Conservation (phyloP, 2,888 invertebrate species). For the Galeopsomyia nigrocyanea region DNA sequence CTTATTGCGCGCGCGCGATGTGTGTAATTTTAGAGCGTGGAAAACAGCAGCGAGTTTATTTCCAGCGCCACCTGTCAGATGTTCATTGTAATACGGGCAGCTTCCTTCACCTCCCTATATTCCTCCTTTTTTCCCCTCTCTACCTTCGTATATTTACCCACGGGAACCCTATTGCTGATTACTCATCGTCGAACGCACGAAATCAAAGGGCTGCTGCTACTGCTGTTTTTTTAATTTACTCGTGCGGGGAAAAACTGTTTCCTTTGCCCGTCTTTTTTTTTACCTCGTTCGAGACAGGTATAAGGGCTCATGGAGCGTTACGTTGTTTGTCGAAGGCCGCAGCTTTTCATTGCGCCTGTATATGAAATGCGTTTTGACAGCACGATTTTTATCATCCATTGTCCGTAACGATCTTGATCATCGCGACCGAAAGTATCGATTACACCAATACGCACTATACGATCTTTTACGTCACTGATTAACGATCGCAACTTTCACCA, state of each 20-base stretch:
- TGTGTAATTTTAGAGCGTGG: neutral
- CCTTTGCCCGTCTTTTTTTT: slow-evolving; percentile 8
- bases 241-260: slow-evolving; percentile 13
- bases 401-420: no score
- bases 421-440: no score
- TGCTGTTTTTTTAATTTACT: slow-evolving; percentile 25
- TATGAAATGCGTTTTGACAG: neutral
- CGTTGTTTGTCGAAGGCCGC: no score
- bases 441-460: no score
- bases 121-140: neutral
- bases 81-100: neutral
- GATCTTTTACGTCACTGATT: no score
- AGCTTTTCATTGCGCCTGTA: neutral
- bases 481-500: neutral
- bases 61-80: neutral
- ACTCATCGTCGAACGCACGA: slow-evolving; percentile 39
- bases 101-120: neutral
- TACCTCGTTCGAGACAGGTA: neutral
- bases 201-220: slow-evolving; percentile 28
- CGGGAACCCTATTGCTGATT: slow-evolving; percentile 31
- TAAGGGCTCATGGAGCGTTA: no score
- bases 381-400: neutral
- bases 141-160: no score
- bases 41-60: neutral
- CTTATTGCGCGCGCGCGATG: neutral